Percentiles rank a stretch among this genome's conserved stretches.
These are phyloP conservation scores for Callorhinus ursinus DNA, from an alignment of 2,113 vertebrate genomes.

Conservation along the genomic window DNA sequence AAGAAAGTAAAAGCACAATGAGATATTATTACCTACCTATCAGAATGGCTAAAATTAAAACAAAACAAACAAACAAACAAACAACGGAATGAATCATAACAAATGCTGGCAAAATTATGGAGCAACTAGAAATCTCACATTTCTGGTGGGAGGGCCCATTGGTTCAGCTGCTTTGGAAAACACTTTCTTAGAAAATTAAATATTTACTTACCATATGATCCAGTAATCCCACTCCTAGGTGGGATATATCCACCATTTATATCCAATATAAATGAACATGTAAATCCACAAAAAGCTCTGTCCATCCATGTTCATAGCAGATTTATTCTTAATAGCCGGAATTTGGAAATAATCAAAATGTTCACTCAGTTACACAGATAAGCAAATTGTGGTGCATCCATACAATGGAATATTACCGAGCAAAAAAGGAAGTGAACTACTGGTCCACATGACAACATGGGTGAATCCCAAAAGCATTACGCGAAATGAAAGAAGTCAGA, in stretches of 20 bases:
- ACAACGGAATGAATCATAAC: background rate
- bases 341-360: background rate
- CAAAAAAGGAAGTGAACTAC: background rate
- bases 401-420: background rate
- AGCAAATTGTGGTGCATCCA: background rate
- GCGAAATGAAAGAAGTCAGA: background rate
- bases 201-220: background rate
- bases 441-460: background rate
- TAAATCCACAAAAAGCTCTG: background rate
- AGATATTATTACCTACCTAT: background rate
- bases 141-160: background rate
- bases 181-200: background rate
- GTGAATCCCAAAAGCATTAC: background rate
- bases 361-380: background rate
- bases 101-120: background rate
- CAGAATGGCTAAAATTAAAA: background rate
- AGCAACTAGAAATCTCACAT: background rate
- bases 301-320: background rate
- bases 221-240: background rate
- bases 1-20: background rate
- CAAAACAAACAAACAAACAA: background rate
- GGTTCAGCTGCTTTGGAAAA: background rate
- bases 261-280: background rate
- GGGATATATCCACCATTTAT: background rate
- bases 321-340: background rate